Conservation (phyloP, 2,113 vertebrate species). For the Triplophysa dalaica region DNA sequence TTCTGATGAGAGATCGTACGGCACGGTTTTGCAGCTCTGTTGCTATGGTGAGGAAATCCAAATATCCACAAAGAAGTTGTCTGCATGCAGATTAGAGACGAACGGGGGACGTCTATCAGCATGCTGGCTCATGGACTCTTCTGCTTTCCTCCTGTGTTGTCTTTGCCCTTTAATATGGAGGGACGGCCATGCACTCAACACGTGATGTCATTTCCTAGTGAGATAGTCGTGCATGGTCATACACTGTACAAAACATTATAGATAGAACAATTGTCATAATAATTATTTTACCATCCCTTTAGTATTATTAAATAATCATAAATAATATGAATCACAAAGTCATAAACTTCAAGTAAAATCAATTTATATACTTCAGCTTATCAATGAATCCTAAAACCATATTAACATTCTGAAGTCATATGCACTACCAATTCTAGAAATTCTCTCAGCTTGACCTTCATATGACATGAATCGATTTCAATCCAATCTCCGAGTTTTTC, state of each 20-base stretch:
- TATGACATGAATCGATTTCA: slow-evolving; percentile 18
- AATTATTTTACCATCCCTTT: too few species aligned
- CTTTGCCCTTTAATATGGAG: slow-evolving; percentile 62
- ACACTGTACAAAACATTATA: background rate
- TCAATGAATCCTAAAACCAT: background rate
- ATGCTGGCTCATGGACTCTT: slow-evolving; percentile 21
- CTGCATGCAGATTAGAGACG: slow-evolving; percentile 57
- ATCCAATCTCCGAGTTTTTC: slow-evolving; percentile 1
- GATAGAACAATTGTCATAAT: too few species aligned
- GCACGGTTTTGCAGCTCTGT: slow-evolving; percentile 59
- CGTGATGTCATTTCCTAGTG: slow-evolving; percentile 75
- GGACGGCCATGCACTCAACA: slow-evolving; percentile 68
- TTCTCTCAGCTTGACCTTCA: slow-evolving; percentile 28
- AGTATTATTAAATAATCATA: too few species aligned
- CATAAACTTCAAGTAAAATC: too few species aligned
- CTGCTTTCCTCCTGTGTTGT: slow-evolving; percentile 28
- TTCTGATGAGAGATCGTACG: slow-evolving; percentile 57
- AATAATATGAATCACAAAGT: too few species aligned
- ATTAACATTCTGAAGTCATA: background rate
- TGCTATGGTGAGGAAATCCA: slow-evolving; percentile 64
- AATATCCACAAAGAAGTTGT: slow-evolving; percentile 62
- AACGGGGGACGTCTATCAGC: slow-evolving; percentile 36
- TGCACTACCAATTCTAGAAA: background rate
- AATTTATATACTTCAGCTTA: too few species aligned
- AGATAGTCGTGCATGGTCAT: slow-evolving; percentile 12